These are phyloP conservation scores for Probosciger aterrimus DNA, from an alignment of 2,113 vertebrate genomes.

Conservation along the genomic window DNA sequence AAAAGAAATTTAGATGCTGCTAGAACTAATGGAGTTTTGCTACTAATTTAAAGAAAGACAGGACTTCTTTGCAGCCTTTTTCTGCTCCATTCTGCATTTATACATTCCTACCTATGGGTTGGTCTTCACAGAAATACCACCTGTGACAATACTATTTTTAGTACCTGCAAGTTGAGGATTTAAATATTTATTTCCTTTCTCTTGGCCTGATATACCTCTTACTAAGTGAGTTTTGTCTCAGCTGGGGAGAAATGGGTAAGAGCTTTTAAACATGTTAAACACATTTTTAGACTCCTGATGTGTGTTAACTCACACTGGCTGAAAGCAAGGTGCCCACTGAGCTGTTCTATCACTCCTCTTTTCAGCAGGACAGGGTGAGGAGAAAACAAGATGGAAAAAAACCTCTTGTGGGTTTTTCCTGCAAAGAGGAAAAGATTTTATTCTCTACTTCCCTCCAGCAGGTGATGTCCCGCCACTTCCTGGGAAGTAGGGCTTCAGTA, in stretches of 20 bases:
- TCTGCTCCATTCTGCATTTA: neutral
- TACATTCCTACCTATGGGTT: neutral
- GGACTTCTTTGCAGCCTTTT: neutral
- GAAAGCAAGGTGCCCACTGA: neutral
- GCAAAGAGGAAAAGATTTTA: neutral
- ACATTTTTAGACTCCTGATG: neutral
- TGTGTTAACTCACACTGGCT: neutral
- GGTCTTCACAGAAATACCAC: neutral
- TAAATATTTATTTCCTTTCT: neutral
- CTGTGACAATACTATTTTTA: neutral
- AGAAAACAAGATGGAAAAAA: neutral
- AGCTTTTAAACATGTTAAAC: neutral
- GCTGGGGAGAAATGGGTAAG: neutral
- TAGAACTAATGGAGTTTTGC: neutral
- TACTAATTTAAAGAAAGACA: neutral
- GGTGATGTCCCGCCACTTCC: neutral
- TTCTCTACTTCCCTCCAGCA: neutral
- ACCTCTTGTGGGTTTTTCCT: no score
- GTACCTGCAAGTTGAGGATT: neutral
- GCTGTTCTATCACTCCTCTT: neutral
- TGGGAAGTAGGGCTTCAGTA: neutral
- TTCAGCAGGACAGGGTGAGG: neutral
- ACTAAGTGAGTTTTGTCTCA: neutral
- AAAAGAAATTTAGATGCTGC: neutral
- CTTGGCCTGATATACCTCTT: neutral